Evolutionary conservation across 2,113 vertebrate species (phyloP).

Genomic region (Mustela lutreola): DNA sequence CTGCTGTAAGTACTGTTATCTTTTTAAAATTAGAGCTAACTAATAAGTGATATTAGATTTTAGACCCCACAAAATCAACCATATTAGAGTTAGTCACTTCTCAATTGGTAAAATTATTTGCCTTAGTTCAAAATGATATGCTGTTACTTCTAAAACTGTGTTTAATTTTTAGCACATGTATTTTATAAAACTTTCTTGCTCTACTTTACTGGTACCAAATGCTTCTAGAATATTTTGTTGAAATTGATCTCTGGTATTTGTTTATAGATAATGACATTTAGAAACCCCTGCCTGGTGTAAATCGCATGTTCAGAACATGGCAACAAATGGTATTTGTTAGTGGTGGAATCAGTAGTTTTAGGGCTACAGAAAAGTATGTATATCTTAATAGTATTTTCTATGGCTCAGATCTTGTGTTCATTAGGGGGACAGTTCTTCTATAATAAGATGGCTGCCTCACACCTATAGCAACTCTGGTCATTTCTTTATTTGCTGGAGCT

Average conservation of each 20-base stretch:
- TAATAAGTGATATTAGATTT: not conserved
- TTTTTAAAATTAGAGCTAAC: conserved; percentile 35
- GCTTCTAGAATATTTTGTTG: not conserved
- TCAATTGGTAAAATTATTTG: not conserved
- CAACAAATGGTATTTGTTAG: not conserved
- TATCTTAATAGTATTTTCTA: not conserved
- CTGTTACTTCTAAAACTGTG: not conserved
- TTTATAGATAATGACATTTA: not conserved
- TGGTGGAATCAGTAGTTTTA: not conserved
- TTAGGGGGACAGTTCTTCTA: accelerated
- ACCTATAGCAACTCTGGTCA: not conserved
- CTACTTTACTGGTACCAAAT: not conserved
- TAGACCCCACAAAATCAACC: not conserved
- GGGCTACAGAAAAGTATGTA: not conserved
- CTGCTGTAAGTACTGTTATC: not conserved
- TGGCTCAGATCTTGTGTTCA: not conserved
- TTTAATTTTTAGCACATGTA: not conserved
- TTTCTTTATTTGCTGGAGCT: not conserved
- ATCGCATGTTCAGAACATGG: not conserved
- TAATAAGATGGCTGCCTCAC: not conserved
- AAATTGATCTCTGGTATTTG: not conserved
- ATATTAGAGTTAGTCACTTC: not conserved
- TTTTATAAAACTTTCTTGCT: not conserved
- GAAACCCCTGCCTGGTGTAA: not conserved
- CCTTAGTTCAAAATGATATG: not conserved